phyloP scores from a whole-genome alignment of 2,797 vertebrate species.

The Knipowitschia caucasica region DNA sequence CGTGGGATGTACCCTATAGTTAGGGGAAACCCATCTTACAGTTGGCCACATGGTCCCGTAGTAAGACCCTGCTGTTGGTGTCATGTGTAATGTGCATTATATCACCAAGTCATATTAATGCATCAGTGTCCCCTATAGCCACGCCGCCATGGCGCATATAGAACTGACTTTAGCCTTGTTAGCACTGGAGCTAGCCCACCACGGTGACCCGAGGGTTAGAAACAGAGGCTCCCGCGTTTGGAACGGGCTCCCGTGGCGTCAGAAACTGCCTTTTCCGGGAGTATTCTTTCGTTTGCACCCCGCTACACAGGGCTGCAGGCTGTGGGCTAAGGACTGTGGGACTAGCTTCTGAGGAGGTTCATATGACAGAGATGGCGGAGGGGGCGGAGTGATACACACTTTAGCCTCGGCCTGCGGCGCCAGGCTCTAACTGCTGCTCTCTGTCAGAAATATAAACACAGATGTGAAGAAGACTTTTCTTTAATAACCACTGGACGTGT shows the following conservation, averaged over 20 bases:
- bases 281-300: too few species aligned
- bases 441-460: too few species aligned
- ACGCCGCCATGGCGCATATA: conserved; percentile 2
- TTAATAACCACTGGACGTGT: background rate
- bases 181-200: background rate
- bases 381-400: conserved; percentile 58
- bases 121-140: too few species aligned
- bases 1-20: too few species aligned
- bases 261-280: background rate
- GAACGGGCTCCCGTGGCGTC: background rate
- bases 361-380: conserved; percentile 71
- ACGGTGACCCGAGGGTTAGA: background rate
- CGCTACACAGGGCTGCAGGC: conserved; percentile 57
- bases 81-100: too few species aligned
- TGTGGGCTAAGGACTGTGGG: too few species aligned
- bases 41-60: too few species aligned
- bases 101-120: too few species aligned
- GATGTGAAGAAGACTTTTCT: too few species aligned
- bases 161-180: conserved; percentile 2
- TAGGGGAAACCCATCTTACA: too few species aligned
- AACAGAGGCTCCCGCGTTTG: background rate
- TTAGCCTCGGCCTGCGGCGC: conserved; percentile 61
- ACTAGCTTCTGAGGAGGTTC: too few species aligned
- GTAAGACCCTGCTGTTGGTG: too few species aligned
- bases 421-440: conserved; percentile 49